phyloP scores from a whole-genome alignment of 2,113 vertebrate species.

The Oreochromis tanganicae region DNA sequence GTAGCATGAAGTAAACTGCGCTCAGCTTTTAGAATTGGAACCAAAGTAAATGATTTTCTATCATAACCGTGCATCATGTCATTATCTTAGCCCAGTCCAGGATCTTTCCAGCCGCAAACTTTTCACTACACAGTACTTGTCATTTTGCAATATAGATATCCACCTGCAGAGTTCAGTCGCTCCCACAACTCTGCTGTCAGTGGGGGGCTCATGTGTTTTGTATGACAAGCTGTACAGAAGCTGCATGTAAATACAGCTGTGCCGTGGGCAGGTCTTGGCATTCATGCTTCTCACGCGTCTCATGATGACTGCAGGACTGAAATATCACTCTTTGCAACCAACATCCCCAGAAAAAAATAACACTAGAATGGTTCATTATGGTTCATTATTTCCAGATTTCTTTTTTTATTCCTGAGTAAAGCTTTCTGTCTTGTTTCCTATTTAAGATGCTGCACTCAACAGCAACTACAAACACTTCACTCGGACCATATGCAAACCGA shows the following conservation, averaged over 20 bases:
- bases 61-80: neutral
- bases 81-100: neutral
- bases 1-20: neutral
- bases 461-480: neutral
- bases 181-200: conserved; percentile 12
- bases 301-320: neutral
- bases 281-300: neutral
- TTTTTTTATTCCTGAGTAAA: neutral
- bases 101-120: neutral
- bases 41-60: neutral
- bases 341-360: neutral
- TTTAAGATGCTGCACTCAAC: neutral
- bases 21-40: neutral
- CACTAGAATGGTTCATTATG: neutral
- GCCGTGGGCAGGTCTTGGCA: neutral
- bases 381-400: neutral
- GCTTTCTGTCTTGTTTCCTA: neutral
- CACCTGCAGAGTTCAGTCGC: conserved; percentile 45
- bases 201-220: conserved; percentile 13
- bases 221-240: conserved; percentile 27
- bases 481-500: neutral
- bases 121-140: neutral
- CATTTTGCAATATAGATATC: conserved; percentile 25
- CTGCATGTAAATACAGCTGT: conserved; percentile 44
- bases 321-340: neutral